phyloP scores from a whole-genome alignment of 1,140 invertebrate genomes.

The Bombyx mori region DNA sequence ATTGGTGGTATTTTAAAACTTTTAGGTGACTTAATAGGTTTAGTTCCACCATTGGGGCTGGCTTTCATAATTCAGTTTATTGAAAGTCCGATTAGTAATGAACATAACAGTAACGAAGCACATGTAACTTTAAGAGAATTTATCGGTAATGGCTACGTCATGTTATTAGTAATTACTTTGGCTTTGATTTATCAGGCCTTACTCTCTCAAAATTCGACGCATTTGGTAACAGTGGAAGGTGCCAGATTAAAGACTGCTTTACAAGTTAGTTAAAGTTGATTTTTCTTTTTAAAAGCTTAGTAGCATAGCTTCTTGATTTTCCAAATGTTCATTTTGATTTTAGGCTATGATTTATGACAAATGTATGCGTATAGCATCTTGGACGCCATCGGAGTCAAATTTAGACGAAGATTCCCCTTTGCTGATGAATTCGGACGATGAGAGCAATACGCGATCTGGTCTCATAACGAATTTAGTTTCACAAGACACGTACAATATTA shows the following conservation, averaged over 20 bases:
- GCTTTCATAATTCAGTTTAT: conserved; percentile 82
- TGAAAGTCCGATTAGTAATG: conserved; percentile 23
- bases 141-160: conserved; percentile 83
- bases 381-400: conserved; percentile 63
- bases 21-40: conserved; percentile 81
- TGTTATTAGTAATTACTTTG: conserved; percentile 80
- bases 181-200: conserved; percentile 83
- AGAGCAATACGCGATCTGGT: conserved; percentile 71
- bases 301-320: conserved; percentile 5
- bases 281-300: not conserved
- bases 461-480: conserved; percentile 87
- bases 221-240: conserved; percentile 85
- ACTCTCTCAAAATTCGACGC: conserved; percentile 88
- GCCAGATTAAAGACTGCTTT: conserved; percentile 84
- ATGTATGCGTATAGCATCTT: conserved; percentile 59
- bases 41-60: conserved; percentile 84
- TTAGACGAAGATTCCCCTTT: conserved; percentile 38
- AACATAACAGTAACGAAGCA: conserved; percentile 15
- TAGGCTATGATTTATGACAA: conserved; percentile 78
- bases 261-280: conserved; percentile 72
- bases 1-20: conserved; percentile 83
- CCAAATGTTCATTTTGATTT: conserved; percentile 20
- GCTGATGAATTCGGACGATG: conserved; percentile 28
- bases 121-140: conserved; percentile 71
- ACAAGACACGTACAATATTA: conserved; percentile 85